Evolutionary conservation across 2,797 vertebrate genomes (phyloP), one percentile per base, ranked within the genome.

Genomic region (Gephyroberyx darwinii): DNA sequence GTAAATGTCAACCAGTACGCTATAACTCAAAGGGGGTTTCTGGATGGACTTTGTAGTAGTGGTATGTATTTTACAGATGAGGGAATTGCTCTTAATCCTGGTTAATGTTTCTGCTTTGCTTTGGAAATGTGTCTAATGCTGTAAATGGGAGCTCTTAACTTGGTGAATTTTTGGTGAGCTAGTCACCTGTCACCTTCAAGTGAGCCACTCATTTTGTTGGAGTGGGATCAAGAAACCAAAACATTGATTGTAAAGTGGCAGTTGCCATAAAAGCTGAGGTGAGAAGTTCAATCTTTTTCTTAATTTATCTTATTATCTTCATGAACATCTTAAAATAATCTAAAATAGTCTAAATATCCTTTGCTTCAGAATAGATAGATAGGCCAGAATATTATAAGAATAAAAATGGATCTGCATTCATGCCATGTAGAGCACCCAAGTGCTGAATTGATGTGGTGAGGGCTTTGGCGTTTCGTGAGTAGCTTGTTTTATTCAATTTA

Each of bases 11-110:
- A 64, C 65, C 58, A 43, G 62, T 63, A 55, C 77, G 75, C 61
- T 69, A 60, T 88, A 86, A 91, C 63, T 92, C 81, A 84, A 13
- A 65, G 47, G 59, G 57, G 54, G 78, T 85, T 79, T 78, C 58
- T 90, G 84, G 79, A 87, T 69, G 52, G 58, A 69, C 51, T 71
- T 77, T 71, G 65, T 72, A 76, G 71, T 43, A 13, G 22, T 60
- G 73, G 77, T 77, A 73, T 78, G 65, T 73, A 13, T 64, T 82
- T 78, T 77, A 75, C 37, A 73, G 72, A 81, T 43, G 56, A 74
- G 48, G 75, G 9, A 80, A 55, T 63, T 68, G 63, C 64, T 67
- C 35, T 74, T 73, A 65, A 71, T 83, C 55, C 20, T 43, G 30
- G 22, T 70, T 57, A 13, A 65, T 59, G 58, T 74, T 60, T 60